phyloP scores from a whole-genome alignment of 2,888 invertebrate species.

The Athalia cordata region DNA sequence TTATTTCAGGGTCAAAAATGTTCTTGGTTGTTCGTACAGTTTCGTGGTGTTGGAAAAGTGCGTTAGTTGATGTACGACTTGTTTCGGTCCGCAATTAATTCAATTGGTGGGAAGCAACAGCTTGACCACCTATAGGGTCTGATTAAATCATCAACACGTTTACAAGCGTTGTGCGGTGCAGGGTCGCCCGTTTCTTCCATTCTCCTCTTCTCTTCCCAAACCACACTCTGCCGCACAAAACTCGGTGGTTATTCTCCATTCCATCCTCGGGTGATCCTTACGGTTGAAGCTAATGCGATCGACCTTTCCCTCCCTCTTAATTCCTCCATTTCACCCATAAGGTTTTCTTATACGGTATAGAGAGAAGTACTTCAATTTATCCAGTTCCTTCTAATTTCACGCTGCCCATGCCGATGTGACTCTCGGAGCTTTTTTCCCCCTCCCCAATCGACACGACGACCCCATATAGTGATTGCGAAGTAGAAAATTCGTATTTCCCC shows the following conservation, averaged over 20 bases:
- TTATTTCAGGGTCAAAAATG: slow-evolving; percentile 34
- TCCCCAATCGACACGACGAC: too few species aligned
- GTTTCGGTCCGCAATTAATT: slow-evolving; percentile 42
- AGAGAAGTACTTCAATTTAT: slow-evolving; percentile 14
- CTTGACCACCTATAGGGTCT: slow-evolving; percentile 33
- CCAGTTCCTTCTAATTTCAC: slow-evolving; percentile 3
- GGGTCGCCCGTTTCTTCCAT: not conserved
- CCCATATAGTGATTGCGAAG: too few species aligned
- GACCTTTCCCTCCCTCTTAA: not conserved
- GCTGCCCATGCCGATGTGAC: not conserved
- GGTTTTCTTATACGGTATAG: not conserved
- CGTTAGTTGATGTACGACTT: slow-evolving; percentile 37
- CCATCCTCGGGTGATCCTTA: not conserved
- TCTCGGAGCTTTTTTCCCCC: too few species aligned
- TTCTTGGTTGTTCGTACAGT: not conserved
- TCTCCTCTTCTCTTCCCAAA: slow-evolving; percentile 3
- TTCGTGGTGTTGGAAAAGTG: not conserved
- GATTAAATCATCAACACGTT: slow-evolving; percentile 43
- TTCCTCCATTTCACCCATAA: not conserved
- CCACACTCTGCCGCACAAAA: not conserved
- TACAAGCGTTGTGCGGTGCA: slow-evolving; percentile 15
- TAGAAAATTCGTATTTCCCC: too few species aligned
- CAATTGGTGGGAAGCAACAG: slow-evolving; percentile 43
- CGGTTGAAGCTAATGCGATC: slow-evolving; percentile 26
- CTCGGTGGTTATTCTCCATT: not conserved